Evolutionary conservation across 2,797 vertebrate species (phyloP), one percentile per base, ranked within the genome.

Genomic region (Anas bahamensis): DNA sequence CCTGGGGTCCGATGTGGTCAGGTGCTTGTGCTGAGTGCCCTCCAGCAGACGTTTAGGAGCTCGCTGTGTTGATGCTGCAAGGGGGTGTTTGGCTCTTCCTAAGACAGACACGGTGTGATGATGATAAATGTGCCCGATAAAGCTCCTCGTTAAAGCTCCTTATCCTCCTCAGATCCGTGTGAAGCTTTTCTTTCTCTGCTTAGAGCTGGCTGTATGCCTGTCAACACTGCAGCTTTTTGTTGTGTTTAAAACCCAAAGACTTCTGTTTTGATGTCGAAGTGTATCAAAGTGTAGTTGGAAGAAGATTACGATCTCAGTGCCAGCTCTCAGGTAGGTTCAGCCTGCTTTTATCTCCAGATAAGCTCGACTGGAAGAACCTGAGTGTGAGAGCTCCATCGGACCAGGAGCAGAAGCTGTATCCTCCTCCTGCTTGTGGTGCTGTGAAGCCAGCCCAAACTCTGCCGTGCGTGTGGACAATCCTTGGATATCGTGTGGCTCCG

Each of bases 381-480:
- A 24, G 44, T 33, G 18, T 7, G 2, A 5, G 64, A 31, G 31
- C 64, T 57, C 22, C 1, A 28, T 33, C 19, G 26, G 8, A 10
- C 29, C 1, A 1, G 37, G 79, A 9, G 35, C 35, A 35, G 35
- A 9, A 9, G 9, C n/a, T n/a, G n/a, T n/a, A n/a, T n/a, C n/a
- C n/a, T n/a, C n/a, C n/a, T n/a, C n/a, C n/a, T n/a, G n/a, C n/a
- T n/a, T n/a, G n/a, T n/a, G n/a, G n/a, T n/a, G n/a, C n/a, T n/a
- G n/a, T n/a, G n/a, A n/a, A n/a, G n/a, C n/a, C n/a, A n/a, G n/a
- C n/a, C n/a, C 9, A 7, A 17, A 5, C 11, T 66, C 12, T n/a
- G 28, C 77, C 39, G 53, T 4, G 0, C 13, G 1, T 3, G 2
- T 5, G 19, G 65, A 10, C 8, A 3, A 1, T 10, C 4, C 18